Evolutionary conservation across 2,797 vertebrate genomes (phyloP).

Genomic region (Moxostoma hubbsi): DNA sequence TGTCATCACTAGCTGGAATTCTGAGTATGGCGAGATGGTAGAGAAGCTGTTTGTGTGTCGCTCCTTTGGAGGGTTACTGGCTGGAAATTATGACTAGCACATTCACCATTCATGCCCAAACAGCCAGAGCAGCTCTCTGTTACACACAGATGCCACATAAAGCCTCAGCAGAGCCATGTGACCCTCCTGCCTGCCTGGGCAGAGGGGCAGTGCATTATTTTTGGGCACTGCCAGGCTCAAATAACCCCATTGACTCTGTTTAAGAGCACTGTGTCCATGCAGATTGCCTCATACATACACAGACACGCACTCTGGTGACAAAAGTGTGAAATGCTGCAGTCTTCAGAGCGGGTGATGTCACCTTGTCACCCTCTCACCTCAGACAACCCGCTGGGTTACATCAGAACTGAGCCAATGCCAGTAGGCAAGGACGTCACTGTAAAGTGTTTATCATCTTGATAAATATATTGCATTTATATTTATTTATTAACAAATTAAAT

Average conservation of each 20-base stretch:
- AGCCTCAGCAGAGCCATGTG: constrained; percentile 29
- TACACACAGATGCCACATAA: constrained; percentile 40
- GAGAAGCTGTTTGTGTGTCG: constrained; percentile 2
- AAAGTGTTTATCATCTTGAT: constrained; percentile 1
- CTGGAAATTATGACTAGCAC: constrained; percentile 36
- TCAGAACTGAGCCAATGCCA: constrained; percentile 34
- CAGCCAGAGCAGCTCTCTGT: constrained; percentile 43
- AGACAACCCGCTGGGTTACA: constrained; percentile 52
- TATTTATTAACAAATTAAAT: too few species aligned
- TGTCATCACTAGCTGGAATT: constrained; percentile 33
- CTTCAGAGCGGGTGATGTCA: constrained; percentile 64
- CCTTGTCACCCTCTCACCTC: constrained; percentile 63
- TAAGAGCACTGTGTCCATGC: constrained; percentile 1
- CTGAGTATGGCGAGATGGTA: constrained; percentile 20
- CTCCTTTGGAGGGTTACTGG: neutral
- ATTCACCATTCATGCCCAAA: constrained; percentile 25
- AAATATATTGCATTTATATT: neutral
- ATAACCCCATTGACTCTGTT: neutral
- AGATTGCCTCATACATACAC: neutral
- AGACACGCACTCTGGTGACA: constrained; percentile 23
- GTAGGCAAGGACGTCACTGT: neutral
- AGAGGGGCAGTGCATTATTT: constrained; percentile 28
- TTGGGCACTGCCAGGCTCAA: constrained; percentile 12
- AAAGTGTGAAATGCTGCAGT: constrained; percentile 39
- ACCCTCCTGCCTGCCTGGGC: constrained; percentile 36